Conservation (phyloP, 2,113 vertebrate genomes). For the Spheniscus mendiculus region DNA sequence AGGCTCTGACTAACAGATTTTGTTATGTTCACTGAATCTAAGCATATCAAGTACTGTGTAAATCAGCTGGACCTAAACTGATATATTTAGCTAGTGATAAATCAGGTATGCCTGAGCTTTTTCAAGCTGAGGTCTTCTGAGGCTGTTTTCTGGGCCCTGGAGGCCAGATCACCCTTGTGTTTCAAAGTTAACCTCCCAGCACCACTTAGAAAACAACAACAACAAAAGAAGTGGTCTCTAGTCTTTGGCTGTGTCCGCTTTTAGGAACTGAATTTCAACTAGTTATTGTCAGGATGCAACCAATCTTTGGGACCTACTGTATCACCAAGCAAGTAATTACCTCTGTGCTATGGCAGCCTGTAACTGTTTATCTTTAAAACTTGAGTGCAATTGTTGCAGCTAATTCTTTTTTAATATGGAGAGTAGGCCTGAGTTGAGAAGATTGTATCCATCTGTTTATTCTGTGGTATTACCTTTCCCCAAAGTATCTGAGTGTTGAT, state of each 20-base stretch:
- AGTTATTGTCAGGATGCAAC: neutral
- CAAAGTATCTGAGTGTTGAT: neutral
- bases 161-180: neutral
- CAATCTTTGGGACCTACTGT: neutral
- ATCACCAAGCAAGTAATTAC: neutral
- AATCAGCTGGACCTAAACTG: neutral
- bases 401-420: neutral
- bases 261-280: neutral
- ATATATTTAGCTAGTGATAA: neutral
- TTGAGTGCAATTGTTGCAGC: neutral
- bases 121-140: neutral
- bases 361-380: neutral
- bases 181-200: neutral
- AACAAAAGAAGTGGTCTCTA: neutral
- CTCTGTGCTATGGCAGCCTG: rapidly evolving
- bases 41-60: neutral
- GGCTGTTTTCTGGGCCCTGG: neutral
- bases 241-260: neutral
- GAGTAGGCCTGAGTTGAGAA: neutral
- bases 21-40: neutral
- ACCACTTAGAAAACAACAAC: neutral
- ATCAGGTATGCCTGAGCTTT: neutral
- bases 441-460: neutral
- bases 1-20: neutral
- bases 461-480: neutral